These are phyloP conservation scores for Vanacampus margaritifer DNA, from an alignment of 2,113 vertebrate genomes.

Conservation along the genomic window DNA sequence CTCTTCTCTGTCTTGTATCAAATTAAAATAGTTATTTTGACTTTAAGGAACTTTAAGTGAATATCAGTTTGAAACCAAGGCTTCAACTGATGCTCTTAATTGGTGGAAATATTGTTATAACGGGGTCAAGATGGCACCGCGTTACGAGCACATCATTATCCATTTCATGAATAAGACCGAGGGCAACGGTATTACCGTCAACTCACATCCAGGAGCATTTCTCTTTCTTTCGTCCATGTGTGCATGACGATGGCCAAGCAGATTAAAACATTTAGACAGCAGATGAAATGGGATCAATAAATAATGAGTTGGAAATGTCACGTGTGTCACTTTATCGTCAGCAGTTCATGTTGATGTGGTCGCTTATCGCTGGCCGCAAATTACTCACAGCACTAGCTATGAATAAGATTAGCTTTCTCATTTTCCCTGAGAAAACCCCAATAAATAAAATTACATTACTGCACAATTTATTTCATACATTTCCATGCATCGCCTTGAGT, in stretches of 20 bases:
- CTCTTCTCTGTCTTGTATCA: not conserved
- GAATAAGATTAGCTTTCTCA: slow-evolving; percentile 71
- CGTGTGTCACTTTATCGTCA: slow-evolving; percentile 64
- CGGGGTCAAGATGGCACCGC: slow-evolving; percentile 47
- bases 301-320: slow-evolving; percentile 69
- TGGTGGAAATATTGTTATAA: slow-evolving; percentile 41
- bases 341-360: slow-evolving; percentile 46
- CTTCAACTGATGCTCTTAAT: slow-evolving; percentile 19
- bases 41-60: not conserved
- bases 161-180: slow-evolving; percentile 25
- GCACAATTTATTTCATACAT: slow-evolving; percentile 45
- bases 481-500: slow-evolving; percentile 31
- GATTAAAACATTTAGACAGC: slow-evolving; percentile 60
- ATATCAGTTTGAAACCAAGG: slow-evolving; percentile 27
- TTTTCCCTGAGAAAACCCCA: slow-evolving; percentile 51
- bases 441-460: slow-evolving; percentile 56
- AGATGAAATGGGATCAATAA: slow-evolving; percentile 64
- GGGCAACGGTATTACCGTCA: slow-evolving; percentile 22
- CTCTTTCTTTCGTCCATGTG: not conserved
- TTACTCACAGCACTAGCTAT: slow-evolving; percentile 61
- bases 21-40: not conserved
- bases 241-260: slow-evolving; percentile 8
- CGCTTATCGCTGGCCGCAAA: slow-evolving; percentile 61
- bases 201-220: slow-evolving; percentile 25
- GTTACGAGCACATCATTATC: slow-evolving; percentile 32